A percentile compares a stretch with the other conserved stretches of the same genome.
Conservation (phyloP, 2,888 invertebrate genomes). For the Anaspis maculata region DNA sequence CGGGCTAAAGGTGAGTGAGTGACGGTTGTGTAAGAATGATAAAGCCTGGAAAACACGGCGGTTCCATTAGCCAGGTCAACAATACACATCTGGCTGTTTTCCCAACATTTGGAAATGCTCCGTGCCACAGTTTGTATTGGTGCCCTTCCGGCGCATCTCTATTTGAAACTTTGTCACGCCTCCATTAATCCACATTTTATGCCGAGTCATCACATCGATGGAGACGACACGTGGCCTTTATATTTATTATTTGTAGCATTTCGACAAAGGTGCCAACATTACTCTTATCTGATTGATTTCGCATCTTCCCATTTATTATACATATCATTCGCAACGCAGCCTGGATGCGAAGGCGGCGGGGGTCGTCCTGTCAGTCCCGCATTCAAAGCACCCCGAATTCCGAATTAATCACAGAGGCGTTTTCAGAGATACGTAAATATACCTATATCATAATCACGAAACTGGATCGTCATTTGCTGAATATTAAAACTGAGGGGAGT, state of each 20-base stretch:
- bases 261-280: conserved; percentile 8
- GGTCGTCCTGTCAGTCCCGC: too few species aligned
- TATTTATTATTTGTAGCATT: conserved; percentile 23
- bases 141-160: conserved; percentile 32
- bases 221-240: conserved; percentile 26
- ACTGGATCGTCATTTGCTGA: too few species aligned
- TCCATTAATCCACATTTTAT: conserved; percentile 36
- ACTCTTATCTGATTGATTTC: conserved; percentile 3
- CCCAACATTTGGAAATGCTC: conserved; percentile 21
- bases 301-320: too few species aligned
- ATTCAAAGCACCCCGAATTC: too few species aligned
- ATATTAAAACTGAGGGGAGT: too few species aligned
- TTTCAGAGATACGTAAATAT: too few species aligned
- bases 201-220: conserved; percentile 28
- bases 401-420: too few species aligned
- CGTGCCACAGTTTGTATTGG: conserved; percentile 25
- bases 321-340: too few species aligned
- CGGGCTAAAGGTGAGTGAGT: conserved; percentile 18
- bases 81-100: conserved; percentile 29
- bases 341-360: too few species aligned
- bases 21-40: conserved; percentile 19
- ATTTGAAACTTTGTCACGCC: conserved; percentile 32
- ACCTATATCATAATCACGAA: too few species aligned
- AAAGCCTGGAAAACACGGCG: conserved; percentile 30
- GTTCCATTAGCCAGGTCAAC: conserved; percentile 38